Percentiles rank a stretch among this genome's conserved stretches.
Evolutionary conservation across 2,113 vertebrate species (phyloP).

Genomic region (Gadus chalcogrammus): DNA sequence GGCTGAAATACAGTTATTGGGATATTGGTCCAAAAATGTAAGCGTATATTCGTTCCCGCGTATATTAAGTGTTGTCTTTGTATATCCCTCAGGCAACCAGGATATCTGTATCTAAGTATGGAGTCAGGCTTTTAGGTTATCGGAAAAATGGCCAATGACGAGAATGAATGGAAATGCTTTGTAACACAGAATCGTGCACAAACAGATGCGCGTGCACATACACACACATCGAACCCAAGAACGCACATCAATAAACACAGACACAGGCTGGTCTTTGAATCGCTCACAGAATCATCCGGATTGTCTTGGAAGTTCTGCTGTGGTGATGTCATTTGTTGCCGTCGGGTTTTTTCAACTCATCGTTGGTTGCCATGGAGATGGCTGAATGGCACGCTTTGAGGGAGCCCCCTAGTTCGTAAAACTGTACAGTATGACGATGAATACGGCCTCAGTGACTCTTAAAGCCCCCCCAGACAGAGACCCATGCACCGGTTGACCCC

Average conservation of each 20-base stretch:
- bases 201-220: background rate
- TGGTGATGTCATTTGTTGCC: background rate
- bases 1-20: conserved; percentile 21
- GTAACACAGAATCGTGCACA: background rate
- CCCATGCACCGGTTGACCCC: background rate
- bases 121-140: background rate
- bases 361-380: conserved; percentile 29
- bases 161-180: background rate
- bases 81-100: background rate
- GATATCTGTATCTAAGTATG: background rate
- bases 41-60: background rate
- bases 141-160: background rate
- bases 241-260: conserved; percentile 2
- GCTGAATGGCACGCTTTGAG: conserved; percentile 32
- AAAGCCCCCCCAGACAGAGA: background rate
- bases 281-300: conserved; percentile 4
- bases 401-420: background rate
- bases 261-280: background rate
- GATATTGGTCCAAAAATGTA: no score
- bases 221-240: background rate
- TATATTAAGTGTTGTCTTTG: background rate
- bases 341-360: conserved; percentile 1
- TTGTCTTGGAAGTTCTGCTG: background rate
- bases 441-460: conserved; percentile 3
- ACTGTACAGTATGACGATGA: background rate